phyloP scores from a whole-genome alignment of 2,113 vertebrate genomes.

The Parus major region DNA sequence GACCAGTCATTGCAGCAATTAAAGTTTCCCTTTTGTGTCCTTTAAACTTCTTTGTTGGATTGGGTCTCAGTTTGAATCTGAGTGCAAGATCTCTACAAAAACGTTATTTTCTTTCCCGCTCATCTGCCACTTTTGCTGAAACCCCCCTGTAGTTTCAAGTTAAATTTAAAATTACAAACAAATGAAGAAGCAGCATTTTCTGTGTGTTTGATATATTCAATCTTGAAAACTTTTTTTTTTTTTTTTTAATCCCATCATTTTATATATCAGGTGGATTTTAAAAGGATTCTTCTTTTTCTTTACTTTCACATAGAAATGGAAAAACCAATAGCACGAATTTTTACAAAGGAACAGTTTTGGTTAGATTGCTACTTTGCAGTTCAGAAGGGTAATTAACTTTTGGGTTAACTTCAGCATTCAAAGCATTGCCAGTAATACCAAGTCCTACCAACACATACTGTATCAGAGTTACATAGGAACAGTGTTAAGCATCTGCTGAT shows the following conservation, averaged over 20 bases:
- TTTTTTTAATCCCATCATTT: not conserved
- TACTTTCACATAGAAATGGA: not conserved
- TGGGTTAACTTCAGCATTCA: not conserved
- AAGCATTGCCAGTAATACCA: not conserved
- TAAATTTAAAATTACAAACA: not conserved
- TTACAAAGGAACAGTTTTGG: not conserved
- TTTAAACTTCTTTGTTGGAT: not conserved
- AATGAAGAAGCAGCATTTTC: not conserved
- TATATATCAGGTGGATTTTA: not conserved
- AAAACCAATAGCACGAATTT: not conserved
- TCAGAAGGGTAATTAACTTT: not conserved
- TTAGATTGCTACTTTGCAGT: not conserved
- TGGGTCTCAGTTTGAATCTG: constrained; percentile 11
- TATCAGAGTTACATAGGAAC: too few relatives aligned
- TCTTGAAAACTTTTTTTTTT: not conserved
- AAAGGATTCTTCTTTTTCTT: not conserved
- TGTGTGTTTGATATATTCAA: not conserved
- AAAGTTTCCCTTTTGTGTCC: not conserved
- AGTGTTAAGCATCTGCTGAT: not conserved
- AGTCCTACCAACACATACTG: not conserved
- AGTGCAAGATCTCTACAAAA: constrained; percentile 73
- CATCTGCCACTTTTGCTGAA: not conserved
- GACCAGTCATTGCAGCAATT: not conserved
- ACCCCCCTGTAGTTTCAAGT: not conserved
- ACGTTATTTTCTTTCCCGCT: not conserved